Evolutionary conservation across 2,113 vertebrate species (phyloP).

Genomic region (Cyanoderma ruficeps): DNA sequence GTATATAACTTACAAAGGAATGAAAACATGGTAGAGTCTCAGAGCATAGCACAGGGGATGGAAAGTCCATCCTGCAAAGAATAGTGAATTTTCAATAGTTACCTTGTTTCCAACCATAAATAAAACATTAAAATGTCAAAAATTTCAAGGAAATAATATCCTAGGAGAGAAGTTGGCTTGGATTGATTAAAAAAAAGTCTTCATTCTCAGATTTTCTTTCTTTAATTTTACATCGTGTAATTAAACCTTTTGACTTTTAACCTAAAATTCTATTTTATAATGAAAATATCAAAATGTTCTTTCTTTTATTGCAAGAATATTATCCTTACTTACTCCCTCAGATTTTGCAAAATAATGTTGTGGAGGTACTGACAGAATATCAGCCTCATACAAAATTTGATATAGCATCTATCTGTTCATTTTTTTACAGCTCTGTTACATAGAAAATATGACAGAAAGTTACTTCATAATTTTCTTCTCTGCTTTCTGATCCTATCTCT

Average conservation of each 20-base stretch:
- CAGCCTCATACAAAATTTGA: background rate
- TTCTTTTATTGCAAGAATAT: background rate
- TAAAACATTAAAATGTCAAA: background rate
- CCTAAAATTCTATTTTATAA: background rate
- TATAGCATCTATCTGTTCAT: background rate
- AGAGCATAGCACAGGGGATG: background rate
- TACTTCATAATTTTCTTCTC: background rate
- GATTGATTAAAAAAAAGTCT: background rate
- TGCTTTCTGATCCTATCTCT: background rate
- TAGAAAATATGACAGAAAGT: background rate
- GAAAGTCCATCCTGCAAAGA: background rate
- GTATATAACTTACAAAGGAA: background rate
- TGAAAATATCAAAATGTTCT: background rate
- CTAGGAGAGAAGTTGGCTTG: background rate
- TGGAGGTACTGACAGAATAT: background rate
- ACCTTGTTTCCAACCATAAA: background rate
- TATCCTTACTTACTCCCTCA: background rate
- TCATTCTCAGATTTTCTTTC: background rate
- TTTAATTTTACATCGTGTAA: background rate
- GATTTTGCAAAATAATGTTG: background rate
- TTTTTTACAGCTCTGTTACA: background rate
- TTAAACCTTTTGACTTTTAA: background rate
- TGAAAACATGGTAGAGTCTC: background rate
- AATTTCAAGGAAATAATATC: background rate
- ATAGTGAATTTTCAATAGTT: background rate